These are phyloP conservation scores for Cossypha caffra DNA, from an alignment of 2,797 vertebrate species.

Conservation along the genomic window DNA sequence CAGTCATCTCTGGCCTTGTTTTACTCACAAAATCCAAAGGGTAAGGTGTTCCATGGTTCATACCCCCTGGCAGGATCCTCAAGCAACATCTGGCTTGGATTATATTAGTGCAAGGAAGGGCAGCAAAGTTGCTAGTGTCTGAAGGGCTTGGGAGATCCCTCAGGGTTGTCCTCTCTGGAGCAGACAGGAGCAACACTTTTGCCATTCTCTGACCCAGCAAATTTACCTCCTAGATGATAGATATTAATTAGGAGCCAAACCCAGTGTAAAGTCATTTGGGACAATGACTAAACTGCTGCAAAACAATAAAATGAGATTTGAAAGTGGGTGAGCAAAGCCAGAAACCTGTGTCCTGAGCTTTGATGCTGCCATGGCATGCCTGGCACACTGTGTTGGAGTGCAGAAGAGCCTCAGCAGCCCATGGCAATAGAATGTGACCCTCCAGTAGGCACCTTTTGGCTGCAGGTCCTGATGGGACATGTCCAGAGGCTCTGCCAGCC, in stretches of 20 bases:
- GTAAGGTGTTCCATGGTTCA: background rate
- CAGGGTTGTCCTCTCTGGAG: background rate
- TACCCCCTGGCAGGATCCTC: background rate
- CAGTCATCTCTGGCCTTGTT: background rate
- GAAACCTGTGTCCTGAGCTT: background rate
- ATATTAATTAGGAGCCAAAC: background rate
- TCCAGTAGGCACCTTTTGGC: background rate
- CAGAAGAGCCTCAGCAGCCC: background rate
- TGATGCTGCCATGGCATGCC: background rate
- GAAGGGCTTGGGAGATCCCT: background rate
- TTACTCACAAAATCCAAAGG: background rate
- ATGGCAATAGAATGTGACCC: background rate
- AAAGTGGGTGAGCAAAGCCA: background rate
- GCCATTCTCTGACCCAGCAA: background rate
- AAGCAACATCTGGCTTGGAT: background rate
- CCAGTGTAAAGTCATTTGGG: background rate
- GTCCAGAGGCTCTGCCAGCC: background rate
- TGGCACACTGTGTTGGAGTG: background rate
- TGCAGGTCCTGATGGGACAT: background rate
- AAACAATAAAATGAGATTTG: background rate
- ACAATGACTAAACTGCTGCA: background rate
- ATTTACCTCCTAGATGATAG: background rate
- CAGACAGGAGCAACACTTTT: rapidly evolving
- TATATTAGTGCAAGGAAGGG: background rate
- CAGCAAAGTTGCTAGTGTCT: background rate